phyloP scores from a whole-genome alignment of 1,140 invertebrate genomes.

The Apis cerana region DNA sequence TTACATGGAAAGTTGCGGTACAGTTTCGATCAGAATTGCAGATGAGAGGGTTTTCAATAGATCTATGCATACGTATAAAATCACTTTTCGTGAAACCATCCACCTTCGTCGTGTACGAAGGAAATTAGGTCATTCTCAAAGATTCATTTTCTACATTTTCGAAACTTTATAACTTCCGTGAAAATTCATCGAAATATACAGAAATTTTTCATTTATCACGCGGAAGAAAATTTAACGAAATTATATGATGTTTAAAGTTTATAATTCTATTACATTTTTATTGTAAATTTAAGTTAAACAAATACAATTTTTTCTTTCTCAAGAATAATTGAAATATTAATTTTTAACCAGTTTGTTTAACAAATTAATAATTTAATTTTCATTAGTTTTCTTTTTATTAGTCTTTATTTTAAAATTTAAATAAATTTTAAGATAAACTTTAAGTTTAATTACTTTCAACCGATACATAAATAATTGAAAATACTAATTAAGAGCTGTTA shows the following conservation, averaged over 20 bases:
- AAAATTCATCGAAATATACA: conserved; percentile 3
- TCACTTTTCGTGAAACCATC: conserved; percentile 35
- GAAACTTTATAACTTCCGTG: conserved; percentile 3
- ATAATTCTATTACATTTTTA: no score
- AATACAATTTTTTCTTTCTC: background rate
- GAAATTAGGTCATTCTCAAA: conserved; percentile 34
- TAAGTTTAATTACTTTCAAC: background rate
- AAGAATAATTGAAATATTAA: background rate
- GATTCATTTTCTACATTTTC: conserved; percentile 22
- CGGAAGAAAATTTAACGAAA: background rate
- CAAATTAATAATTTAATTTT: no score
- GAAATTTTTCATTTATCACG: background rate
- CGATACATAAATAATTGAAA: background rate
- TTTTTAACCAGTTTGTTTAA: background rate
- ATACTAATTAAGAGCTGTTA: background rate
- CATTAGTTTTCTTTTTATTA: no score
- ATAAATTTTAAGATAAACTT: background rate
- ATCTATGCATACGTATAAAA: conserved; percentile 40
- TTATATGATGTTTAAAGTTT: background rate
- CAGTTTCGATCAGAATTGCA: conserved; percentile 48
- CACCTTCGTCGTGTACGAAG: conserved; percentile 11
- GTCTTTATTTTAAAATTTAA: background rate
- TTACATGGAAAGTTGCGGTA: conserved; percentile 45
- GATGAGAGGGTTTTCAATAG: conserved; percentile 20
- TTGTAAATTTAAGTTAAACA: background rate